Conservation (phyloP, 2,888 invertebrate species). For the Seira ritae region DNA sequence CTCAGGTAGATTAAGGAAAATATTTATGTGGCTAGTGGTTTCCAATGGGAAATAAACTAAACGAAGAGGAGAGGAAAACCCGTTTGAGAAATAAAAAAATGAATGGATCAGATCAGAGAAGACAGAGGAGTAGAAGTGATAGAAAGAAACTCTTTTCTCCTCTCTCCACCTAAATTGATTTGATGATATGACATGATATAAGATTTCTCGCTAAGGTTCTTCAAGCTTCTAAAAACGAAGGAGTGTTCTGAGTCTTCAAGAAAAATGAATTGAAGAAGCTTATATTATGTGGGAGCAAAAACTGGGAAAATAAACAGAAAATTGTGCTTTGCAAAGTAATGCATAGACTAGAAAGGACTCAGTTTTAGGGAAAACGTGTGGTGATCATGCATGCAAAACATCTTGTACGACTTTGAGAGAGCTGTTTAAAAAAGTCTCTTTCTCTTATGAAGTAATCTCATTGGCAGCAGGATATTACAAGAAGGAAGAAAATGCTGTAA, state of each 20-base stretch:
- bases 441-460: slow-evolving; percentile 1
- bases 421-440: not conserved
- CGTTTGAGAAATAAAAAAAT: slow-evolving; percentile 18
- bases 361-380: not conserved
- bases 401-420: not conserved
- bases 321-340: not conserved
- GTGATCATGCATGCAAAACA: not conserved
- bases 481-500: too few species aligned
- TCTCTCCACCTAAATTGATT: slow-evolving; percentile 11
- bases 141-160: not conserved
- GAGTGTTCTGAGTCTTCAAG: not conserved
- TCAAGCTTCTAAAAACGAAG: not conserved
- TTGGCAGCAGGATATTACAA: not conserved
- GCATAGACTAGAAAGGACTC: not conserved
- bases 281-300: not conserved
- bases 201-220: slow-evolving; percentile 8
- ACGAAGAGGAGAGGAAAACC: not conserved
- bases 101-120: slow-evolving; percentile 20
- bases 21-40: slow-evolving; percentile 11
- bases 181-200: slow-evolving; percentile 8
- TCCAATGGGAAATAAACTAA: not conserved
- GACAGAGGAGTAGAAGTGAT: not conserved
- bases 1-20: not conserved
- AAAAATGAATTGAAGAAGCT: slow-evolving; percentile 2
- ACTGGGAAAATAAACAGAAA: not conserved